Percentiles rank a stretch among this genome's conserved stretches.
Conservation (phyloP, 2,888 invertebrate genomes). For the Torymus tubicola region DNA sequence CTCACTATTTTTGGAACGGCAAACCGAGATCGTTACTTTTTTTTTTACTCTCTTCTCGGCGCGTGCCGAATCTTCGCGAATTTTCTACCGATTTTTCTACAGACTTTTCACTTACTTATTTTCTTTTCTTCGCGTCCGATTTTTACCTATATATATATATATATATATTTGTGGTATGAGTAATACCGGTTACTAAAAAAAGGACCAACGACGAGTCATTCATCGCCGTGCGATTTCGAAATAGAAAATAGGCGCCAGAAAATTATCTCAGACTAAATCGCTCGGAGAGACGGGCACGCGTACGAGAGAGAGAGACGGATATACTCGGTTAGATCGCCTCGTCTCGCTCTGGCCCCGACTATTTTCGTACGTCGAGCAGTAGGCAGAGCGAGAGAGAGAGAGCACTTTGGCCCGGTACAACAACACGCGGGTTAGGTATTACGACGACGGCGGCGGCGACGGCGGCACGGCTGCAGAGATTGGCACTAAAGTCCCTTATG, state of each 20-base stretch:
- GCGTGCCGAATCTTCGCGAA: no score
- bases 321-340: slow-evolving; percentile 34
- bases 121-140: no score
- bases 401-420: slow-evolving; percentile 54
- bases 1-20: slow-evolving; percentile 46
- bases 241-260: slow-evolving; percentile 42
- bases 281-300: background rate
- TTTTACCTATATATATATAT: no score
- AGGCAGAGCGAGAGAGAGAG: slow-evolving; percentile 53
- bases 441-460: slow-evolving; percentile 61
- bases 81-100: no score
- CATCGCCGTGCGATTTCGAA: slow-evolving; percentile 27
- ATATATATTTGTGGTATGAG: background rate
- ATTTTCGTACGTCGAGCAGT: slow-evolving; percentile 70
- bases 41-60: no score
- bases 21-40: no score
- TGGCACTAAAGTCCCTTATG: slow-evolving; percentile 73
- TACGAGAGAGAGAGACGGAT: background rate
- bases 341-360: slow-evolving; percentile 59
- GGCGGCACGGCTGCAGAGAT: slow-evolving; percentile 48
- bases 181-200: slow-evolving; percentile 24
- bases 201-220: background rate
- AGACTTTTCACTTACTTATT: no score
- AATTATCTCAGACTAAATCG: slow-evolving; percentile 39
- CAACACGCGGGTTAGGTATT: slow-evolving; percentile 32